These are phyloP conservation scores for Phrynosoma blainvillii DNA, from an alignment of 2,113 vertebrate species.

Conservation along the genomic window DNA sequence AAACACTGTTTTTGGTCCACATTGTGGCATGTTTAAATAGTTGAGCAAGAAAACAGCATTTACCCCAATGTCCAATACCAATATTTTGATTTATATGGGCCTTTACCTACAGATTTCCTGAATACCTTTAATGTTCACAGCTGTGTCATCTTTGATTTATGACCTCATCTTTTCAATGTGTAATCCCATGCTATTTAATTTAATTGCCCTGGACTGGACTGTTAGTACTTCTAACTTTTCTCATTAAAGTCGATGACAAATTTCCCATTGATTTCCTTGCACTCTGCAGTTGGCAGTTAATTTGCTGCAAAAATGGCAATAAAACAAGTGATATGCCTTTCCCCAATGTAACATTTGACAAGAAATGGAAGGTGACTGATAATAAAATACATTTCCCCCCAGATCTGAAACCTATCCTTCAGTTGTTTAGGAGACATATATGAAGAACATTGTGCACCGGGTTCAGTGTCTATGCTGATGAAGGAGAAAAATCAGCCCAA, in stretches of 20 bases:
- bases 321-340: not conserved
- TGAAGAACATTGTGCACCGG: not conserved
- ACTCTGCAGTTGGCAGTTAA: not conserved
- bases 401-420: not conserved
- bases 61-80: not conserved
- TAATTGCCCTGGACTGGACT: conserved; percentile 3
- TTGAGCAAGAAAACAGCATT: not conserved
- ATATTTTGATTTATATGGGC: not conserved
- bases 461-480: not conserved
- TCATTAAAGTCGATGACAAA: conserved; percentile 13
- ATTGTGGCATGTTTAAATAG: not conserved
- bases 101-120: not conserved
- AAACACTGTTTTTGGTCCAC: not conserved
- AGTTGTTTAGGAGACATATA: not conserved
- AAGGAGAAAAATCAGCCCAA: not conserved
- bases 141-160: conserved; percentile 3
- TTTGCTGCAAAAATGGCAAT: not conserved
- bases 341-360: not conserved
- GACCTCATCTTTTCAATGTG: not conserved
- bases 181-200: conserved; percentile 10
- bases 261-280: conserved; percentile 4
- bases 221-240: not conserved
- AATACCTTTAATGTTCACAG: not conserved
- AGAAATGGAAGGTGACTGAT: not conserved
- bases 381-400: conserved; percentile 1